Evolutionary conservation across 1,140 invertebrate species (phyloP).

Genomic region (Choristoneura fumiferana): DNA sequence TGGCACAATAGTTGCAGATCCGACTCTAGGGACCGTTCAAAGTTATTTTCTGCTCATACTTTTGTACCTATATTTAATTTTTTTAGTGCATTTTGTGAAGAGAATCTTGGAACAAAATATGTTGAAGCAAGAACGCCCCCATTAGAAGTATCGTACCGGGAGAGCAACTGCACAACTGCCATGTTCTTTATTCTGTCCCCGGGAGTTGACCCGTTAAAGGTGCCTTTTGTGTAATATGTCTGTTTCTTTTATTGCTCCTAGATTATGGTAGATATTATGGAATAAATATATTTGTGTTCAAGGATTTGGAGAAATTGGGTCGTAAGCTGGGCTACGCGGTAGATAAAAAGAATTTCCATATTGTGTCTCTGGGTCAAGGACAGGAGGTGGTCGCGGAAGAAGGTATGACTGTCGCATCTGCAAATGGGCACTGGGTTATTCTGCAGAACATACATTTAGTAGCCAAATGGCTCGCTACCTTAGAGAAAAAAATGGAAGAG

Average conservation of each 20-base stretch:
- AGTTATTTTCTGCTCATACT: slow-evolving; percentile 31
- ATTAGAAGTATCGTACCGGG: slow-evolving; percentile 92
- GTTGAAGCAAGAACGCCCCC: slow-evolving; percentile 87
- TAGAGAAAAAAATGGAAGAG: slow-evolving; percentile 96
- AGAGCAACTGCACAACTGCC: slow-evolving; percentile 90
- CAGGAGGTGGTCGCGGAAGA: slow-evolving; percentile 95
- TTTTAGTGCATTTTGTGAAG: slow-evolving; percentile 83
- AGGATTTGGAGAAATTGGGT: slow-evolving; percentile 74
- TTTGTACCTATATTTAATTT: no score
- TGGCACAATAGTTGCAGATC: no score
- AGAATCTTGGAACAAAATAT: slow-evolving; percentile 92
- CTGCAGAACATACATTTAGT: slow-evolving; percentile 95
- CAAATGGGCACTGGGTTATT: slow-evolving; percentile 95
- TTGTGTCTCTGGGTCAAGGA: slow-evolving; percentile 96
- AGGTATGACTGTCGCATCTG: slow-evolving; percentile 88
- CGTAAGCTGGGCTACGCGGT: slow-evolving; percentile 88
- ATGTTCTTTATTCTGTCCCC: slow-evolving; percentile 97
- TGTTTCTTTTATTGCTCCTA: not conserved
- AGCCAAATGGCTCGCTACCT: slow-evolving; percentile 89
- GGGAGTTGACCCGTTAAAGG: slow-evolving; percentile 95
- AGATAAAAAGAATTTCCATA: slow-evolving; percentile 92
- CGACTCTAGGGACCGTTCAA: not conserved
- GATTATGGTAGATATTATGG: not conserved
- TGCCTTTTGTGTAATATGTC: slow-evolving; percentile 22
- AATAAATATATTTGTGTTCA: slow-evolving; percentile 20